Base-by-base conservation (phyloP, 2,113 vertebrate species). In the Cichladusa arquata region DNA sequence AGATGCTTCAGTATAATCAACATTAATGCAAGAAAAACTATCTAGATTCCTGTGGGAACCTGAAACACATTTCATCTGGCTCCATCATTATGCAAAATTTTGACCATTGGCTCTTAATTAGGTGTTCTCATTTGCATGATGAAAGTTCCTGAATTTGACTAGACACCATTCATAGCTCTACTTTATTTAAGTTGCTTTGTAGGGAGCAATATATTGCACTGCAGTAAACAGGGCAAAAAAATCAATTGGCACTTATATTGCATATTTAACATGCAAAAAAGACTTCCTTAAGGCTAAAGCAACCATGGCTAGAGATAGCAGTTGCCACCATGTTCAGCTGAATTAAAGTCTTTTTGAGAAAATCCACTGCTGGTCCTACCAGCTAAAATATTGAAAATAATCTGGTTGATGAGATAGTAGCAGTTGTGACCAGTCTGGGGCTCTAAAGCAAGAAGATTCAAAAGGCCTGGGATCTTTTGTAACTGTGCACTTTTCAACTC, bases 31-130 rank as follows among this genome's bases (percentile, higher is more conserved):
- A 96, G 74, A 94, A 79, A 94, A 96, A 62, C 29, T 90, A 86
- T 60, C 61, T 65, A 84, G 67, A 91, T 86, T 97, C 92, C 79
- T 95, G 71, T 4, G 86, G 94, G 93, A 93, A 95, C 36, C 23
- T 88, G 81, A 42, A 96, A 91, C 79, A 92, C 50, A 92, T 96
- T 97, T 94, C 40, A 88, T 95, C 92, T 90, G 77, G 36, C 84
- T 97, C 67, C 66, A 91, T 94, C 81, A 92, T 96, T 97, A 96
- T 92, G 93, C 76, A 97, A 97, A 95, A 97, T 96, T 93, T 94
- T 97, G 95, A 96, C 53, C 90, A 97, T 79, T 97, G 95, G 57
- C 78, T 97, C 64, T 96, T 97, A 97, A 97, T 96, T 97, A 97
- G 80, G 18, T 53, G 65, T 93, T 96, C 82, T 74, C 38, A 97